phyloP scores from a whole-genome alignment of 2,888 invertebrate species.

The Boloria selene region DNA sequence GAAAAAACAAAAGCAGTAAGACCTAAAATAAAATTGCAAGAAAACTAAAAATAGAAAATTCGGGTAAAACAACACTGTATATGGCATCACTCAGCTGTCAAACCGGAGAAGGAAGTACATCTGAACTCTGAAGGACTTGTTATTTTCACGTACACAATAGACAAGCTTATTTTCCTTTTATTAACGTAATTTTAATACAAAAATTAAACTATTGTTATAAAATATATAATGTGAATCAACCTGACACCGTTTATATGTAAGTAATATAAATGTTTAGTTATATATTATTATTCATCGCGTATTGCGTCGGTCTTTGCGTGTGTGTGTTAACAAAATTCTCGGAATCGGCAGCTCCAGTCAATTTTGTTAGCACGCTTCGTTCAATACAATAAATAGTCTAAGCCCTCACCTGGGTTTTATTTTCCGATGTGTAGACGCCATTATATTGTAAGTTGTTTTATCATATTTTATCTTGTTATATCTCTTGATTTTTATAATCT shows the following conservation, averaged over 20 bases:
- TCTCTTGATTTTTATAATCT: slow-evolving; percentile 6
- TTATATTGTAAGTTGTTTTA: neutral
- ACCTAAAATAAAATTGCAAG: neutral
- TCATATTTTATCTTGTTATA: slow-evolving; percentile 8
- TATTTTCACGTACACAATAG: slow-evolving; percentile 11
- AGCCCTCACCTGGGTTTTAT: slow-evolving; percentile 32
- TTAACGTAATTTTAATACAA: neutral
- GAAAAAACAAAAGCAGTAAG: neutral
- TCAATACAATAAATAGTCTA: slow-evolving; percentile 61
- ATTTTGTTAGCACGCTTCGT: slow-evolving; percentile 51
- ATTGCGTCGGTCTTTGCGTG: slow-evolving; percentile 50
- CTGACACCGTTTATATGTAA: slow-evolving; percentile 35
- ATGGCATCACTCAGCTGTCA: slow-evolving; percentile 31
- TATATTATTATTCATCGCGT: slow-evolving; percentile 58
- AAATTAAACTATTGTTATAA: neutral
- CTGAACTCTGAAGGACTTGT: neutral
- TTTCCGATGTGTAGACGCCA: slow-evolving; percentile 10
- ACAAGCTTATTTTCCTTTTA: too few species aligned
- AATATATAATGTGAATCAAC: slow-evolving; percentile 27
- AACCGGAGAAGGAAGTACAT: slow-evolving; percentile 27
- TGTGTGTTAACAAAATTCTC: slow-evolving; percentile 61
- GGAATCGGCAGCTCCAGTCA: slow-evolving; percentile 59
- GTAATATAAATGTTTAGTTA: neutral
- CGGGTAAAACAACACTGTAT: neutral
- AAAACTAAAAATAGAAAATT: neutral